Evolutionary conservation across 2,113 vertebrate species (phyloP).

Genomic region (Colius striatus): DNA sequence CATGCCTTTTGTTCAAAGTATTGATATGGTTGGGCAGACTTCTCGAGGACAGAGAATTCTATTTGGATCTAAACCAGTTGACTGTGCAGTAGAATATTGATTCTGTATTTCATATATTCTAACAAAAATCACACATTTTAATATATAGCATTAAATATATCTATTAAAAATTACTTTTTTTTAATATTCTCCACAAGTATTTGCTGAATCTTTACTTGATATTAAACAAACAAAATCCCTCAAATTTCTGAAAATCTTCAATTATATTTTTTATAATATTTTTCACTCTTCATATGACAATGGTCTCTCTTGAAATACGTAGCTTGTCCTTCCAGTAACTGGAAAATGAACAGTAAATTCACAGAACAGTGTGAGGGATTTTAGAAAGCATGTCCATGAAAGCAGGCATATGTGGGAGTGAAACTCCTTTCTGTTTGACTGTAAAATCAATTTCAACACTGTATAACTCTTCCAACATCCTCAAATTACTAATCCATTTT

Average conservation of each 20-base stretch:
- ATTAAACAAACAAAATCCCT: background rate
- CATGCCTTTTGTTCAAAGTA: background rate
- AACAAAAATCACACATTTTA: background rate
- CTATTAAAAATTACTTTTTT: background rate
- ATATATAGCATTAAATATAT: background rate
- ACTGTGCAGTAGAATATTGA: background rate
- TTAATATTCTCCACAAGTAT: background rate
- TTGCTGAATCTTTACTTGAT: background rate
- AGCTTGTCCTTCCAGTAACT: background rate
- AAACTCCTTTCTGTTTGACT: background rate
- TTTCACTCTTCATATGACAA: background rate
- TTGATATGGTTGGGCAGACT: background rate
- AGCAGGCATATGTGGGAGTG: background rate
- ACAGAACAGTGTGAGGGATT: background rate
- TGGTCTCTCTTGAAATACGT: background rate
- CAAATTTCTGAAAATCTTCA: rapidly evolving
- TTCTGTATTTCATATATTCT: background rate
- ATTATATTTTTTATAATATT: background rate
- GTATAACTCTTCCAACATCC: background rate
- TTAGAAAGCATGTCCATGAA: background rate
- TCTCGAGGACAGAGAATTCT: background rate
- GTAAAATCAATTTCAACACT: background rate
- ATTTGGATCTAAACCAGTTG: background rate
- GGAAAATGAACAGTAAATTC: background rate
- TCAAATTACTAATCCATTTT: background rate